Evolutionary conservation across 35 echinoderm and acorn worm species (phyloP), one percentile per base, ranked within the genome.

Genomic region (Anneissia japonica): DNA sequence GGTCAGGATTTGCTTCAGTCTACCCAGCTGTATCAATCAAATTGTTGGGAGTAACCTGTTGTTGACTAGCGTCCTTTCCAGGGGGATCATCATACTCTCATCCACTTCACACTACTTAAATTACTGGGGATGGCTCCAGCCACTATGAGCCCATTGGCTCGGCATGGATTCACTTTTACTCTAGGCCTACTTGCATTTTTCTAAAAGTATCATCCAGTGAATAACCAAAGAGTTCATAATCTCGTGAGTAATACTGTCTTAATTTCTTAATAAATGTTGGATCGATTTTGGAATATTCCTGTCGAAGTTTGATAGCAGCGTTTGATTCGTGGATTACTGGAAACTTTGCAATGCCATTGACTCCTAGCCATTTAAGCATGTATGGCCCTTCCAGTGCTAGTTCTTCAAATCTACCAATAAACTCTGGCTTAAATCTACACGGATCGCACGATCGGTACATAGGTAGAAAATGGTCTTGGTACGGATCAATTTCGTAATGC

Each of bases 141-240:
- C n/a, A n/a, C n/a, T n/a, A n/a, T n/a, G n/a, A n/a, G n/a, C n/a
- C n/a, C n/a, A n/a, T n/a, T n/a, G n/a, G n/a, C n/a, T n/a, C n/a
- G n/a, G n/a, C n/a, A n/a, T n/a, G n/a, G n/a, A 39, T 81, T 81
- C 36, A 81, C 79, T 40, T 81, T 34, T 81, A 40, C 38, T 23
- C 79, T 16, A 17, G 38, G 14, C n/a, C 46, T 36, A 6, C 14
- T 16, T 28, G 38, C 17, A 34, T 56, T 11, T 23, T 43, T 83
- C 64, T 72, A 0, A 84, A 32, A 28, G 40, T 43, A 14, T 43
- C 40, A 43, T 43, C 14, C 40, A 23, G 1, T 64, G 51, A 64
- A 26, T 64, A 64, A 9, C 19, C 19, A 64, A 64, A 64, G 10
- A 64, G 51, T 9, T 64, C 26, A 26, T 64, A 64, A 64, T 64